Percentiles rank a stretch among this genome's conserved stretches.
Evolutionary conservation across 2,888 invertebrate genomes (phyloP).

Genomic region (Neocrepidodera transversa): DNA sequence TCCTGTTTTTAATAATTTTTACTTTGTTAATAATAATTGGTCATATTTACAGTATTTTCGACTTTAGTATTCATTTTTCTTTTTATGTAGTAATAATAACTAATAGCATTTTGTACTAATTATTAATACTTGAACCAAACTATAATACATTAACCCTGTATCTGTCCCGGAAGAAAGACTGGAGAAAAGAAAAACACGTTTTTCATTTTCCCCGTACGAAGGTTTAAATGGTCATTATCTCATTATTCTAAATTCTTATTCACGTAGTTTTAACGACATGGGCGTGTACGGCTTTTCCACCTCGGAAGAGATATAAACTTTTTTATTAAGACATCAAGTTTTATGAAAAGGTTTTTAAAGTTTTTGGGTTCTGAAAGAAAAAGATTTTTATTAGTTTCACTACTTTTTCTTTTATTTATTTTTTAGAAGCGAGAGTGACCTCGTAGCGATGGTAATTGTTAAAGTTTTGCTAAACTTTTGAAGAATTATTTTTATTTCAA

Average conservation of each 20-base stretch:
- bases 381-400: neutral
- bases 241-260: slow-evolving; percentile 13
- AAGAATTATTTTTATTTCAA: neutral
- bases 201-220: slow-evolving; percentile 2
- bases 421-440: too few species aligned
- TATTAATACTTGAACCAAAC: too few species aligned
- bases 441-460: neutral
- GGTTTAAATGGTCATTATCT: slow-evolving; percentile 16
- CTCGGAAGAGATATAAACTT: slow-evolving; percentile 10
- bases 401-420: too few species aligned
- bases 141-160: too few species aligned
- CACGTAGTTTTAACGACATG: slow-evolving; percentile 11
- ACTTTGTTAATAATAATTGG: too few species aligned
- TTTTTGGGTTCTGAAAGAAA: neutral
- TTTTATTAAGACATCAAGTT: slow-evolving; percentile 10
- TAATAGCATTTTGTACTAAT: too few species aligned
- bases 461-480: neutral
- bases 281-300: slow-evolving; percentile 11
- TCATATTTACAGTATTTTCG: too few species aligned
- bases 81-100: too few species aligned
- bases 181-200: slow-evolving; percentile 3
- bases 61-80: too few species aligned
- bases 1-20: too few species aligned
- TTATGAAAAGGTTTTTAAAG: neutral
- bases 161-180: neutral